Evolutionary conservation across 2,797 vertebrate genomes (phyloP), one percentile per base, ranked within the genome.

Genomic region (Clarias platycephalus): DNA sequence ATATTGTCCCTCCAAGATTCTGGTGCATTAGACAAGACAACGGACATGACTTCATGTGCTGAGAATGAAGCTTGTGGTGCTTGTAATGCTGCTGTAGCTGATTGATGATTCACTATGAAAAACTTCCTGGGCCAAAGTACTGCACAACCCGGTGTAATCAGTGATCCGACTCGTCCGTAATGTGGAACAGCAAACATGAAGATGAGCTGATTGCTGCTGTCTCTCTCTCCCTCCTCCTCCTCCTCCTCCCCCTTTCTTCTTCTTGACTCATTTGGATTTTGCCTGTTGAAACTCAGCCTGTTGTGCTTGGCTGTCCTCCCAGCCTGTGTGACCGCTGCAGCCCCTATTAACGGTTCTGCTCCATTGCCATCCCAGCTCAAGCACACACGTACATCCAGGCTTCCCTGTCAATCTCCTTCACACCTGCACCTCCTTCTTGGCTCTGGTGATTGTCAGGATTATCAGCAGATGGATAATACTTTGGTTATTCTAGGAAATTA

Each of bases 231-330:
- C 18, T 68, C 28, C 24, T 7, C 49, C 16, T 67, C 55, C 10
- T 83, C 20, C 7, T 24, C 66, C 77, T 24, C 31, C 28, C 22
- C 24, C 22, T 12, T 37, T 28, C 20, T 26, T 81, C 28, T 67
- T 12, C 13, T 84, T 5, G 13, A 79, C 64, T 67, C 63, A 68
- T 60, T 84, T 82, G 49, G 63, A 63, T 81, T 62, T 16, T 7
- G 20, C 64, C 31, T 83, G 80, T 81, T 87, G 82, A 84, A 87
- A 83, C 80, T 64, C 70, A 85, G 83, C 85, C 85, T 87, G 81
- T 84, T 87, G 68, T 80, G 68, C 40, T 89, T 90, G 88, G 89
- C 86, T n/a, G 16, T 83, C 86, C 83, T 87, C 84, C 86, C 75
- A 83, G 84, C 26, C 74, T 85, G 26, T 63, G 78, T 86, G 79